Evolutionary conservation across 2,888 invertebrate species (phyloP).

Genomic region (Harmothoe impar): DNA sequence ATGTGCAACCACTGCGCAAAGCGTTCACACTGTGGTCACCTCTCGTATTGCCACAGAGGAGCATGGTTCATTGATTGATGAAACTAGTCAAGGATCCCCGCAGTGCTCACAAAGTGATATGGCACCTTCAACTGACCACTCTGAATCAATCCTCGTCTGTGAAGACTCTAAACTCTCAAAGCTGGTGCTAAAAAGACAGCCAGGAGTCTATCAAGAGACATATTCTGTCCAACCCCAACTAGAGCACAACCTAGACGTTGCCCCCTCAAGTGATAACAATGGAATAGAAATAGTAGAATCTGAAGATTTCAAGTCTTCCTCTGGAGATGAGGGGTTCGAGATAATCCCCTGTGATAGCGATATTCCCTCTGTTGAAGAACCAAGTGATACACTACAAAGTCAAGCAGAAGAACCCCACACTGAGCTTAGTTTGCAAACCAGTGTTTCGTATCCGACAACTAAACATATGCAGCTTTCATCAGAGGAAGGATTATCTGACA

Average conservation of each 20-base stretch:
- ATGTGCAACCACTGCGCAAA: background rate
- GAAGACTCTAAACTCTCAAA: background rate
- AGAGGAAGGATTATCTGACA: too few relatives aligned
- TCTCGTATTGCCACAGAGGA: background rate
- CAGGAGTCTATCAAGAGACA: background rate
- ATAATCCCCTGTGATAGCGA: background rate
- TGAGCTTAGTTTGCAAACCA: background rate
- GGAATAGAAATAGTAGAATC: background rate
- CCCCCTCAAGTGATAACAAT: background rate
- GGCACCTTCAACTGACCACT: background rate
- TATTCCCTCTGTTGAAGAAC: background rate
- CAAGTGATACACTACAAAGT: too few relatives aligned
- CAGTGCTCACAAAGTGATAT: background rate
- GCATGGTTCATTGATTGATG: background rate
- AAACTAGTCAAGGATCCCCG: constrained; percentile 17
- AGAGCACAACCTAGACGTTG: background rate
- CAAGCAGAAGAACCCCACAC: too few relatives aligned
- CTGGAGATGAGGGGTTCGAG: constrained; percentile 31
- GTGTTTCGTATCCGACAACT: background rate
- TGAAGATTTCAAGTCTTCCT: background rate
- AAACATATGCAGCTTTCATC: background rate
- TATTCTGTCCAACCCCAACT: background rate
- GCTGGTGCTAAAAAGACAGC: background rate
- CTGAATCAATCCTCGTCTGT: background rate
- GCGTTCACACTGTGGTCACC: background rate